Evolutionary conservation across 2,113 vertebrate species (phyloP).

Genomic region (Chascanopsetta lugubris): DNA sequence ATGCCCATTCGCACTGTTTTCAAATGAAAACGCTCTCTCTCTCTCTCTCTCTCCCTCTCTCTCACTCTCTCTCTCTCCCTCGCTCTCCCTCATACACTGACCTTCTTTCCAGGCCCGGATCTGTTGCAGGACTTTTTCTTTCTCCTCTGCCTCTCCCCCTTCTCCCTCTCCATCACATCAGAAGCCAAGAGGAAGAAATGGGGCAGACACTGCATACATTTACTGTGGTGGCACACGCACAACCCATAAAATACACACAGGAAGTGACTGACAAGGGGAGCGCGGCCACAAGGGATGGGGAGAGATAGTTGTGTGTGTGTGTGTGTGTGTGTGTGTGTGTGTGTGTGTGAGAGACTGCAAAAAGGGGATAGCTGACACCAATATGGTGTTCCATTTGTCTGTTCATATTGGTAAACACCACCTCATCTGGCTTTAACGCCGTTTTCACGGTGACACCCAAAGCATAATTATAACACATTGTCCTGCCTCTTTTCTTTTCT

Average conservation of each 20-base stretch:
- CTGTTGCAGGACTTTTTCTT: slow-evolving; percentile 29
- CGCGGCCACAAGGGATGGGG: slow-evolving; percentile 51
- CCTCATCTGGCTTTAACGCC: slow-evolving; percentile 57
- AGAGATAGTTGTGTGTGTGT: slow-evolving; percentile 15
- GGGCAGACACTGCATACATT: slow-evolving; percentile 77
- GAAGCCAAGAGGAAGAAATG: slow-evolving; percentile 75
- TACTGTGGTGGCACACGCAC: slow-evolving; percentile 52
- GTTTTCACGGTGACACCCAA: slow-evolving; percentile 54
- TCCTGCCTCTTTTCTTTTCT: slow-evolving; percentile 53
- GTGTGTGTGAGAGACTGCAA: slow-evolving; percentile 10
- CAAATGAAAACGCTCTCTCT: no score
- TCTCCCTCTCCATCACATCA: slow-evolving; percentile 47
- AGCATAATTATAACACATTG: slow-evolving; percentile 74
- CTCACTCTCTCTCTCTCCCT: slow-evolving; percentile 22
- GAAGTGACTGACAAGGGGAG: slow-evolving; percentile 59
- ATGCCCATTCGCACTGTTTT: no score
- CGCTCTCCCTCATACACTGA: slow-evolving; percentile 36
- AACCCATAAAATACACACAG: slow-evolving; percentile 63
- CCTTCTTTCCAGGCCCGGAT: slow-evolving; percentile 53
- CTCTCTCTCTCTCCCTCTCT: slow-evolving; percentile 21
- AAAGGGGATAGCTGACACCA: slow-evolving; percentile 40
- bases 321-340: slow-evolving; percentile 9
- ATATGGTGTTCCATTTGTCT: slow-evolving; percentile 57
- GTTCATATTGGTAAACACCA: slow-evolving; percentile 60
- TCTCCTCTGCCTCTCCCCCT: slow-evolving; percentile 9